A percentile compares a stretch with the other conserved stretches of the same genome.
Evolutionary conservation across 2,797 vertebrate genomes (phyloP).

Genomic region (Artibeus jamaicensis): DNA sequence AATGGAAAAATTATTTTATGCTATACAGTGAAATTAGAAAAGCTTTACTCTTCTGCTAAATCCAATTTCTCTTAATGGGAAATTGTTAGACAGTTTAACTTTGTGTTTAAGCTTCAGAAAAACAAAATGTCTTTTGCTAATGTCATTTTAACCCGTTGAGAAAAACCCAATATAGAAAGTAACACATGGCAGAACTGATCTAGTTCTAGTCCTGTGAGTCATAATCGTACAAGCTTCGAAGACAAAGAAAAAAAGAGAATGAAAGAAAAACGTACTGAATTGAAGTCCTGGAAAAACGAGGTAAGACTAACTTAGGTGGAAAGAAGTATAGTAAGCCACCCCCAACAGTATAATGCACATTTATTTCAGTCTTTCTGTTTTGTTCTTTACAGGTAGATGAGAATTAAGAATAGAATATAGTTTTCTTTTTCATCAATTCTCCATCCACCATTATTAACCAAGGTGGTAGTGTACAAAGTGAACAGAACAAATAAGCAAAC

Average conservation of each 20-base stretch:
- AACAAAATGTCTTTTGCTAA: slow-evolving; percentile 50
- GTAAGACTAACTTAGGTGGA: slow-evolving; percentile 45
- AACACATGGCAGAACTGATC: slow-evolving; percentile 37
- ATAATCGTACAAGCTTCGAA: slow-evolving; percentile 63
- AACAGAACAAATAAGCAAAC: not conserved
- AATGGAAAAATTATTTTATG: not conserved
- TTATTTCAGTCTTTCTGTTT: slow-evolving; percentile 51
- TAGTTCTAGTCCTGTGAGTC: slow-evolving; percentile 65
- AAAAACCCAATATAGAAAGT: slow-evolving; percentile 68
- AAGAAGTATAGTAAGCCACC: slow-evolving; percentile 48
- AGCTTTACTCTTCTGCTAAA: slow-evolving; percentile 38
- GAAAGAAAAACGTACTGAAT: not conserved
- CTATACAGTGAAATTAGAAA: slow-evolving; percentile 9
- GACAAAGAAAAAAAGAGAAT: not conserved
- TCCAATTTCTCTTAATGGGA: slow-evolving; percentile 1
- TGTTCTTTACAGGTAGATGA: slow-evolving; percentile 17
- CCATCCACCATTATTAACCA: not conserved
- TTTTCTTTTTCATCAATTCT: not conserved
- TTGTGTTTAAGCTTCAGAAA: slow-evolving; percentile 21
- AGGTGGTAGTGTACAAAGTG: not conserved
- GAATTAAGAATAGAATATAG: slow-evolving; percentile 43
- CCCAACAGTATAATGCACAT: not conserved
- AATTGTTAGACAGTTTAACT: not conserved
- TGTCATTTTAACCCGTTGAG: slow-evolving; percentile 54
- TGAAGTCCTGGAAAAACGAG: slow-evolving; percentile 63